phyloP scores from a whole-genome alignment of 2,113 vertebrate species.

The Epinephelus cyanopodus region DNA sequence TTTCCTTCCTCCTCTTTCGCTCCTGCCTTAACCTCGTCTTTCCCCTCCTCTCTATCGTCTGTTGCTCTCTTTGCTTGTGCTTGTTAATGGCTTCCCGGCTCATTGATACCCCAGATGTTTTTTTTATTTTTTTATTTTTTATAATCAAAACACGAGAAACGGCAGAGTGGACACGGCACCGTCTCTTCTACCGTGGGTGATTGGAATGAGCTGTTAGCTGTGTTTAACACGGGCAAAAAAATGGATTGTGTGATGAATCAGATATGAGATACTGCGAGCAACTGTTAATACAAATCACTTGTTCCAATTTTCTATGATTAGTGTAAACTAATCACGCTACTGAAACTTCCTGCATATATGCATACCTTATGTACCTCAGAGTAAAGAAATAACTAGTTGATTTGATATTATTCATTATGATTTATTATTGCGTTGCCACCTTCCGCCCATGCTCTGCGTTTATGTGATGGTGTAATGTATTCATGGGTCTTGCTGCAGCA shows the following conservation, averaged over 20 bases:
- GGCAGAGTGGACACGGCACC: conserved; percentile 67
- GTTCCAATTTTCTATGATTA: conserved; percentile 50
- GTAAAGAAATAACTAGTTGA: conserved; percentile 64
- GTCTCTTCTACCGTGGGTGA: conserved; percentile 46
- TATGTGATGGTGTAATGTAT: conserved; percentile 75
- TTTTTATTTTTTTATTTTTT: conserved; percentile 52
- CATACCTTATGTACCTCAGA: conserved; percentile 45
- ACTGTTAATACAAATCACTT: conserved; percentile 46
- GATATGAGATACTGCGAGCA: conserved; percentile 37
- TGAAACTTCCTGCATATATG: conserved; percentile 33
- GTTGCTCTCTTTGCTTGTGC: conserved; percentile 51
- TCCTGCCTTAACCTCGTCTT: conserved; percentile 43
- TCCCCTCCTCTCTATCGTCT: conserved; percentile 45
- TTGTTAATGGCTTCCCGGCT: conserved; percentile 81
- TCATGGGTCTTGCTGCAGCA: conserved; percentile 67
- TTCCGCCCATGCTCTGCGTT: conserved; percentile 43
- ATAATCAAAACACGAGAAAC: conserved; percentile 77
- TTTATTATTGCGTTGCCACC: conserved; percentile 64
- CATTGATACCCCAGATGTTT: conserved; percentile 83
- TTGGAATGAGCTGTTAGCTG: conserved; percentile 55
- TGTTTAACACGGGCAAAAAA: conserved; percentile 39
- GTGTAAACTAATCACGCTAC: conserved; percentile 11
- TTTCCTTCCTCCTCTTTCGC: conserved; percentile 22
- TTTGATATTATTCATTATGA: conserved; percentile 77
- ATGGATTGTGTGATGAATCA: conserved; percentile 38